Percentiles rank a stretch among this genome's conserved stretches.
Conservation (phyloP, 2,113 vertebrate species). For the Hemiscyllium ocellatum region DNA sequence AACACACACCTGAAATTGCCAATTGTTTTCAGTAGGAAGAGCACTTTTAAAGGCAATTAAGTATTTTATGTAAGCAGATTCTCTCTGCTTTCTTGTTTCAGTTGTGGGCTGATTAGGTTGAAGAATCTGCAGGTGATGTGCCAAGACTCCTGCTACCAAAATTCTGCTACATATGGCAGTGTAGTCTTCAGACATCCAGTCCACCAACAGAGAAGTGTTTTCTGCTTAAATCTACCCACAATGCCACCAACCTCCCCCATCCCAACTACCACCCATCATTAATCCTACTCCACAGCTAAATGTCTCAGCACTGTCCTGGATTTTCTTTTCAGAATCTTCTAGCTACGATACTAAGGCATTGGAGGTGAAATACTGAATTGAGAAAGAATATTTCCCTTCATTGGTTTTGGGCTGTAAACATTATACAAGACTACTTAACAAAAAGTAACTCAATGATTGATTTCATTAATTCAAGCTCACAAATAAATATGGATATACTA, state of each 20-base stretch:
- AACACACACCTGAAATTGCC: background rate
- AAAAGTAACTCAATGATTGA: background rate
- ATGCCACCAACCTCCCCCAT: background rate
- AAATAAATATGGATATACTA: constrained; percentile 14
- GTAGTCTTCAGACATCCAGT: background rate
- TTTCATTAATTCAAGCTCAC: constrained; percentile 20
- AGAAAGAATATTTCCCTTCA: background rate
- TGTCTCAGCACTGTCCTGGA: background rate
- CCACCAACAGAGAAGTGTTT: background rate
- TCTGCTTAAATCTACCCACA: background rate
- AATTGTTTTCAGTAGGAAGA: background rate
- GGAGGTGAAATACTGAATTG: background rate
- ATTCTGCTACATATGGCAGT: background rate
- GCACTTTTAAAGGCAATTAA: background rate
- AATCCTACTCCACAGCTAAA: background rate
- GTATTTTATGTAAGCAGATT: background rate
- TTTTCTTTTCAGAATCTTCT: background rate
- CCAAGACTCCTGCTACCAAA: too few species aligned
- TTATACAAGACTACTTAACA: background rate
- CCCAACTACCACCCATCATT: too few species aligned
- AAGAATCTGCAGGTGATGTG: background rate
- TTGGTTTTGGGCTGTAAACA: background rate
- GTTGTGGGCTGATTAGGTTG: background rate
- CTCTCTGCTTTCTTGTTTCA: background rate
- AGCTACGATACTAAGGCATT: background rate